phyloP scores from a whole-genome alignment of 2,113 vertebrate genomes.

The Hyla sarda region DNA sequence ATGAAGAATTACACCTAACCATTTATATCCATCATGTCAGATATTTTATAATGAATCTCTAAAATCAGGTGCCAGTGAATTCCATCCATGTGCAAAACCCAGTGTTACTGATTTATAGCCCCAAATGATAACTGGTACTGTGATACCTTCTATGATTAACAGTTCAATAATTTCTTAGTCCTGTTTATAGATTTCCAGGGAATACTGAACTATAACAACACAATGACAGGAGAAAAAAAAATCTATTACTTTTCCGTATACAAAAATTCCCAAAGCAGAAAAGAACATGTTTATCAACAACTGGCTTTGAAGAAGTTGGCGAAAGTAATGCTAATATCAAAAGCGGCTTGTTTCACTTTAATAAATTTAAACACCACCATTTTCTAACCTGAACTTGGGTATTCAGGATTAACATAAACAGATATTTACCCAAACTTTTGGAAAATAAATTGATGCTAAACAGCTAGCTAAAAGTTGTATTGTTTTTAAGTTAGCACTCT shows the following conservation, averaged over 20 bases:
- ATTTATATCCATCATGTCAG: slow-evolving; percentile 49
- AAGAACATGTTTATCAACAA: slow-evolving; percentile 51
- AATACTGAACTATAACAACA: slow-evolving; percentile 54
- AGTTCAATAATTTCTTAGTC: slow-evolving; percentile 36
- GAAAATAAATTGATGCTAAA: not conserved
- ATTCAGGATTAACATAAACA: slow-evolving; percentile 33
- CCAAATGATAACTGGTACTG: slow-evolving; percentile 40
- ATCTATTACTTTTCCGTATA: slow-evolving; percentile 36
- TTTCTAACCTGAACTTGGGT: slow-evolving; percentile 15
- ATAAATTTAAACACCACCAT: slow-evolving; percentile 11
- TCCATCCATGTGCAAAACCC: slow-evolving; percentile 34
- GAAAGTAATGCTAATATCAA: slow-evolving; percentile 34
- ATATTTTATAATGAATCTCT: slow-evolving; percentile 40
- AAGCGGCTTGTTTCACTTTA: slow-evolving; percentile 28
- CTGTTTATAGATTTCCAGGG: slow-evolving; percentile 45
- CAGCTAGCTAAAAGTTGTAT: no score
- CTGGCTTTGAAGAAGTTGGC: slow-evolving; percentile 34
- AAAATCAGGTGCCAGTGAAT: slow-evolving; percentile 31
- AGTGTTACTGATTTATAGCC: slow-evolving; percentile 49
- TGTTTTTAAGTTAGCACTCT: not conserved
- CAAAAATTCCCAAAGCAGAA: slow-evolving; percentile 26
- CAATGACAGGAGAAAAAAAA: slow-evolving; percentile 37
- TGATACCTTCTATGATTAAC: slow-evolving; percentile 55
- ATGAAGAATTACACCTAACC: slow-evolving; percentile 46
- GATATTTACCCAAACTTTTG: not conserved